Evolutionary conservation across 23 tunicate species (phyloP), one percentile per base, ranked within the genome.

Genomic region (Ascidia mentula): DNA sequence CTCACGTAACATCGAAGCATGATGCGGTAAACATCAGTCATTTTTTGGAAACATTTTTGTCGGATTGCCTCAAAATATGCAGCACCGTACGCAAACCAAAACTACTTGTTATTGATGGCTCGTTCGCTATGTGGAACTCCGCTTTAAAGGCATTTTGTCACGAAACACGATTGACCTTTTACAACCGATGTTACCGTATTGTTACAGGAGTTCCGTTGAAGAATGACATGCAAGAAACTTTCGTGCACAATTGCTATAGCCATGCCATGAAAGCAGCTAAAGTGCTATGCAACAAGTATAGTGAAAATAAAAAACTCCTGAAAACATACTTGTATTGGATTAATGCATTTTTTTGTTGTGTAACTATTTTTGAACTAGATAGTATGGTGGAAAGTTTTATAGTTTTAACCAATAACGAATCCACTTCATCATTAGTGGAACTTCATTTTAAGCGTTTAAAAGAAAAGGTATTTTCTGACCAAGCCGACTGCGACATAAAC

Each of bases 181-280:
- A n/a, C n/a, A n/a, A n/a, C n/a, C n/a, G n/a, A n/a, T n/a, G n/a
- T n/a, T n/a, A n/a, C n/a, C n/a, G n/a, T n/a, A n/a, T n/a, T n/a
- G n/a, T n/a, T n/a, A n/a, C n/a, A n/a, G 88, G 81, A 1, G 40
- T 34, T n/a, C 59, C 81, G 1, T 15, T 7, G 22, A 65, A 32
- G 0, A 18, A 60, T 18, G 88, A 84, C 39, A 28, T 61, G 53
- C 34, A 69, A 17, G 37, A 31, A 46, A 83, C 87, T 5, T 34
- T 75, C 31, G 87, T 83, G 6, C 87, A 83, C 59, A 83, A 83
- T 34, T 83, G 87, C 34, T n/a, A n/a, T n/a, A 61, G 36, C 36
- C 37, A 46, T 18, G 12, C 65, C 13, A 53, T 53, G 65, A 53
- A 53, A 9, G 65, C 65, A 6, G 65, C 65, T 5, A 53, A 53